phyloP scores from a whole-genome alignment of 2,113 vertebrate genomes.

The Pontoporia blainvillei region DNA sequence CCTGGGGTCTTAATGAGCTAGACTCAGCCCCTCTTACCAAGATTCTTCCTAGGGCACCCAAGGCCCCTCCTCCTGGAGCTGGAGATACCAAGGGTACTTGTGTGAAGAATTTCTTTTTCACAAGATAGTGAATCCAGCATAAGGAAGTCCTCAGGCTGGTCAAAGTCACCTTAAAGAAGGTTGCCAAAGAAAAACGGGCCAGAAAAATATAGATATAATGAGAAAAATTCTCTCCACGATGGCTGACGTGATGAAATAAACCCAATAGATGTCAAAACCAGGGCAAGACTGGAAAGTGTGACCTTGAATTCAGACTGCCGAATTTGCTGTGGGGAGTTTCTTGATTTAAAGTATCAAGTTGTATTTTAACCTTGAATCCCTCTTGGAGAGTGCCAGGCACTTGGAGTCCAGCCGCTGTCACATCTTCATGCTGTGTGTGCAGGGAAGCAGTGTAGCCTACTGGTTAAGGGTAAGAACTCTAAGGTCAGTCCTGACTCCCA shows the following conservation, averaged over 20 bases:
- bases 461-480: not conserved
- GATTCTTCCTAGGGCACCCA: not conserved
- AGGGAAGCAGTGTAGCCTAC: not conserved
- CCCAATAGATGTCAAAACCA: not conserved
- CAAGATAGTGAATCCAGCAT: not conserved
- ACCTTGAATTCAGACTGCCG: constrained; percentile 23
- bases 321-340: not conserved
- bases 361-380: constrained; percentile 36
- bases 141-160: not conserved
- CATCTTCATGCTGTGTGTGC: not conserved
- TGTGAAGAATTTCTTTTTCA: not conserved
- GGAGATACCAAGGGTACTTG: not conserved
- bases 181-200: not conserved
- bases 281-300: not conserved
- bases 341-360: constrained; percentile 17
- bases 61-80: not conserved
- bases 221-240: not conserved
- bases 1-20: not conserved
- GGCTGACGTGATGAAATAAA: not conserved
- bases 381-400: not conserved
- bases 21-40: not conserved
- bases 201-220: not conserved
- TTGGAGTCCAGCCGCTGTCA: not conserved
- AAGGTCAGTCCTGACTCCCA: not conserved
- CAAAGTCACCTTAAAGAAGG: not conserved